Evolutionary conservation across 2,113 vertebrate species (phyloP).

Genomic region (Orcinus orca): DNA sequence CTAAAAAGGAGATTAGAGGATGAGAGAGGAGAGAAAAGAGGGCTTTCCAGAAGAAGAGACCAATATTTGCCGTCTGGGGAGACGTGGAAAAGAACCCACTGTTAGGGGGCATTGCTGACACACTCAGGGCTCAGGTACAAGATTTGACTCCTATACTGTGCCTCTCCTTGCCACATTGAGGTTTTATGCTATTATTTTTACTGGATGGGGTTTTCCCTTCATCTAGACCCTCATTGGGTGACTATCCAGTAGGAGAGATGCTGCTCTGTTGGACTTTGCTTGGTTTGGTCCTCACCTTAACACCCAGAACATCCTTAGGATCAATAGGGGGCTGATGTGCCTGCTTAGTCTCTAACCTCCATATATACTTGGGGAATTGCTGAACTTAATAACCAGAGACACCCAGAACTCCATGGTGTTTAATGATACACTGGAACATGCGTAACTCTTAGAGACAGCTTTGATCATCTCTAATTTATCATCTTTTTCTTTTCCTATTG

Average conservation of each 20-base stretch:
- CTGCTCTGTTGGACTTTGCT: neutral
- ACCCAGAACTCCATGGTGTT: neutral
- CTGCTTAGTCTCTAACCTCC: neutral
- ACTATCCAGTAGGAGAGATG: neutral
- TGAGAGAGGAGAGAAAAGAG: neutral
- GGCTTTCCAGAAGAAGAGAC: neutral
- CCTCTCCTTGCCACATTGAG: neutral
- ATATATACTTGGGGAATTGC: neutral
- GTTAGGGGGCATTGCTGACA: neutral
- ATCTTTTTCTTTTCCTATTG: neutral
- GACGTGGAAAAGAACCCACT: neutral
- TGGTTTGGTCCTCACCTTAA: neutral
- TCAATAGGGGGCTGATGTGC: neutral
- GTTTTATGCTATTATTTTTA: neutral
- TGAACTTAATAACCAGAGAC: neutral
- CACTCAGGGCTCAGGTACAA: fast-evolving
- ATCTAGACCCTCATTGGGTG: neutral
- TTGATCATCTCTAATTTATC: neutral
- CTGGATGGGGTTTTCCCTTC: neutral
- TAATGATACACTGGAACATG: neutral
- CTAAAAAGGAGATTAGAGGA: neutral
- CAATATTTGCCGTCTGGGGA: neutral
- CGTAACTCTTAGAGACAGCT: neutral
- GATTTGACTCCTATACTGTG: neutral
- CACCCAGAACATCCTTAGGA: neutral